Evolutionary conservation across 2,888 invertebrate genomes (phyloP).

Genomic region (Cremastinae sp.): DNA sequence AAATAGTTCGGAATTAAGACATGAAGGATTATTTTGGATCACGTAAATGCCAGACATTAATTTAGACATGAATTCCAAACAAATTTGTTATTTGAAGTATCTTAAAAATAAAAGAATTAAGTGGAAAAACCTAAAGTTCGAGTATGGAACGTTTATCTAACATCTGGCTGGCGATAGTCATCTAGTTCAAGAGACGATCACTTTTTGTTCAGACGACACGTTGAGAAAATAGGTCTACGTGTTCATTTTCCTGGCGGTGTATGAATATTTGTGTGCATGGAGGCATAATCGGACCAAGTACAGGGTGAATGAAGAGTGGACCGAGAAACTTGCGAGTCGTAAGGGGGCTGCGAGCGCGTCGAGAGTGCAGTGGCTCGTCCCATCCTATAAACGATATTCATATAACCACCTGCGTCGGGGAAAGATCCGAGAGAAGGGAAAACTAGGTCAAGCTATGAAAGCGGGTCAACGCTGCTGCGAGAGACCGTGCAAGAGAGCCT

Average conservation of each 20-base stretch:
- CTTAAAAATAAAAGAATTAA: no score
- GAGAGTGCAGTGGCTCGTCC: conserved; percentile 30
- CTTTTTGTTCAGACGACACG: no score
- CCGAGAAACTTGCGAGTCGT: conserved; percentile 19
- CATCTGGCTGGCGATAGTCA: no score
- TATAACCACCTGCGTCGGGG: conserved; percentile 15
- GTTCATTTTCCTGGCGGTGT: background rate
- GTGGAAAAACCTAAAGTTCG: no score
- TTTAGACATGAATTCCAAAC: no score
- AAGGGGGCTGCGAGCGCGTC: conserved; percentile 16
- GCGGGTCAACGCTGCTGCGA: conserved; percentile 49
- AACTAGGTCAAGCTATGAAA: conserved; percentile 58
- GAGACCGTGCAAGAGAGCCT: conserved; percentile 42
- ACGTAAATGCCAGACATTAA: no score
- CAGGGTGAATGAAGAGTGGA: conserved; percentile 28
- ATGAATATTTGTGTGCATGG: conserved; percentile 4
- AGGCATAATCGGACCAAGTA: conserved; percentile 30
- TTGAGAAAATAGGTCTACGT: background rate
- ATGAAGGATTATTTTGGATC: no score
- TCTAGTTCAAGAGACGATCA: no score
- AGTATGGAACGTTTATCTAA: no score
- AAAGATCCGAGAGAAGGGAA: background rate
- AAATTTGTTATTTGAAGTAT: no score
- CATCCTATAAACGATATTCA: conserved; percentile 45
- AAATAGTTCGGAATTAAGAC: no score